phyloP scores from a whole-genome alignment of 2,797 vertebrate genomes.

The Esox lucius region DNA sequence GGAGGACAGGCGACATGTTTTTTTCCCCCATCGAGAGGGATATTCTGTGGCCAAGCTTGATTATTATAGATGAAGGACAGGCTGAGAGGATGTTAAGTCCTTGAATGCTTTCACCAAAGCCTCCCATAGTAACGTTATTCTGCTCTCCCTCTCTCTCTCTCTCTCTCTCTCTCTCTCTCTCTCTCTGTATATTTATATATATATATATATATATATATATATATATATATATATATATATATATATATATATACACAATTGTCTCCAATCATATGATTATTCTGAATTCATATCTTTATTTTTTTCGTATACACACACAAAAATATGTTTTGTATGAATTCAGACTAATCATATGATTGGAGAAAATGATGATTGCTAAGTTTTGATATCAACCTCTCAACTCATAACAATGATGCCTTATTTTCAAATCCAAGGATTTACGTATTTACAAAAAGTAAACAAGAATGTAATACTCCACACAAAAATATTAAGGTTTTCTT shows the following conservation, averaged over 20 bases:
- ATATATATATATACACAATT: no score
- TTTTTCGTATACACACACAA: slow-evolving; percentile 20
- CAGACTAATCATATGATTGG: slow-evolving; percentile 50
- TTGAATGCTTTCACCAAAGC: slow-evolving; percentile 74
- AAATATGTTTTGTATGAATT: slow-evolving; percentile 24
- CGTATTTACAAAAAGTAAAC: neutral
- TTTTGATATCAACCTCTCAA: neutral
- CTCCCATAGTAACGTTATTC: slow-evolving; percentile 64
- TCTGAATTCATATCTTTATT: no score
- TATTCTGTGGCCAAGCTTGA: slow-evolving; percentile 78
- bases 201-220: slow-evolving; percentile 32
- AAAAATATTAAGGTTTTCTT: neutral
- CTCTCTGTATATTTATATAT: no score
- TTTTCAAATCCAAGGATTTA: neutral
- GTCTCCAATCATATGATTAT: no score
- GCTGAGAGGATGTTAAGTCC: slow-evolving; percentile 76
- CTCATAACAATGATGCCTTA: neutral
- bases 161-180: neutral
- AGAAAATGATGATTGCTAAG: neutral
- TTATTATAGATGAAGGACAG: slow-evolving; percentile 79
- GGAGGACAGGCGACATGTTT: slow-evolving; percentile 72
- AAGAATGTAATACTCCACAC: neutral
- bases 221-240: slow-evolving; percentile 1
- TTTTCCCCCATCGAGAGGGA: slow-evolving; percentile 71
- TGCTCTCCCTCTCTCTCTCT: slow-evolving; percentile 50